A percentile compares a stretch with the other conserved stretches of the same genome.
Evolutionary conservation across 2,797 vertebrate species (phyloP).

Genomic region (Sebastolobus altivelis): DNA sequence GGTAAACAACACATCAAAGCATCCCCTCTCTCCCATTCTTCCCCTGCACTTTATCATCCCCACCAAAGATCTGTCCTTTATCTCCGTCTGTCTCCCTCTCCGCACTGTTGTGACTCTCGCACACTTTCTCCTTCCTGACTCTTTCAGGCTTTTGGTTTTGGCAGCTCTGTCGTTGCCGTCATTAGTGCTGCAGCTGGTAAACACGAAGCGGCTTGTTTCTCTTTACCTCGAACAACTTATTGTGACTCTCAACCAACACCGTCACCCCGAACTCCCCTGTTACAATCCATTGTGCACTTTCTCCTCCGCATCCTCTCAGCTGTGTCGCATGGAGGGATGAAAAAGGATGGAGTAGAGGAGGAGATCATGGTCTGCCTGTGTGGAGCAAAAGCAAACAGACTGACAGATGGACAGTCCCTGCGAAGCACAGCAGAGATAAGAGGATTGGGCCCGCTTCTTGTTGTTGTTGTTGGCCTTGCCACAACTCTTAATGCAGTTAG

Average conservation of each 20-base stretch:
- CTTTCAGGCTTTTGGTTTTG: constrained; percentile 14
- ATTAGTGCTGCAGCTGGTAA: constrained; percentile 29
- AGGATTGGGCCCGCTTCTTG: constrained; percentile 77
- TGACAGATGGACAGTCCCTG: constrained; percentile 84
- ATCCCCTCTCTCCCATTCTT: constrained; percentile 35
- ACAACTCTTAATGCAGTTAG: constrained; percentile 65
- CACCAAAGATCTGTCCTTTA: constrained; percentile 45
- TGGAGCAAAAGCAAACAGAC: constrained; percentile 70
- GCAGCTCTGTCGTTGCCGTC: constrained; percentile 21
- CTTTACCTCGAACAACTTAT: not conserved
- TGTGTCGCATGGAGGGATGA: constrained; percentile 35
- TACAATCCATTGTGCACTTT: constrained; percentile 16
- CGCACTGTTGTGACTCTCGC: constrained; percentile 20
- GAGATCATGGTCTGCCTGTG: constrained; percentile 52
- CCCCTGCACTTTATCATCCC: constrained; percentile 49
- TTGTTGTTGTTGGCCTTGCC: constrained; percentile 61
- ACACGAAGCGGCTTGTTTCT: constrained; percentile 6
- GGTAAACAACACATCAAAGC: constrained; percentile 69
- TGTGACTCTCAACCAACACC: constrained; percentile 26
- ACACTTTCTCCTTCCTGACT: constrained; percentile 23
- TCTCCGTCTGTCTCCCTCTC: constrained; percentile 27
- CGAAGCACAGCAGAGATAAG: constrained; percentile 78
- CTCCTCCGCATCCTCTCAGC: constrained; percentile 17
- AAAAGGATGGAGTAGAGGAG: constrained; percentile 29
- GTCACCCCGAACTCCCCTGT: not conserved